Base-by-base conservation (phyloP, 2,113 vertebrate species). In the Epinephelus cyanopodus region DNA sequence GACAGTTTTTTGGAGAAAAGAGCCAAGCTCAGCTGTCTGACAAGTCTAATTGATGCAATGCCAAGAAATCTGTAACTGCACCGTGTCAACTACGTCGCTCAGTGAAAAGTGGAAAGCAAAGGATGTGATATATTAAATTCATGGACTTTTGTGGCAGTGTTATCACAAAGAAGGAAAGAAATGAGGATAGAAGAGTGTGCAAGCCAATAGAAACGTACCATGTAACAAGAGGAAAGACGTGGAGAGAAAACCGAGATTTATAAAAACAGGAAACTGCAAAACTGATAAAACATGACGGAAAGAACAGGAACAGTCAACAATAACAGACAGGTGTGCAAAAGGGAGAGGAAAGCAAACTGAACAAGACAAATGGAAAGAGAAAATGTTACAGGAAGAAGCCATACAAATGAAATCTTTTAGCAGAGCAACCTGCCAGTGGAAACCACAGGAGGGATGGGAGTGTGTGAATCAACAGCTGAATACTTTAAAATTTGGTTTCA, bases 31-130 rank as follows among this genome's bases (percentile, higher is more conserved):
- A 84, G 79, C 71, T 50, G 25, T 73, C 53, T 88, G 85, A 81
- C 87, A 79, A 73, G 54, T 72, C 66, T 87, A 91, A 90, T 81
- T 86, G 85, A 89, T 84, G 66, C 71, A 48, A 62, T 54, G 83
- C 74, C 72, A 74, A 54, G 57, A 68, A 76, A 82, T 65, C 75
- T 82, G 70, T 86, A 83, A 77, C 50, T 33, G 71, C 58, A 29
- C 79, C 2, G 6, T 54, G 66, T 70, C 80, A 74, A 67, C 64
- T 39, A 74, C 70, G 82, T 74, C 79, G 12, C 37, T 48, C 42
- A 8, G 61, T 62, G 58, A 52, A 73, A 72, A 80, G 27, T 62
- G 29, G 53, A 70, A 54, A 27, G 50, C n/a, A 29, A 50, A 1
- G 9, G 47, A 66, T 72, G 61, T 60, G 54, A 73, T 71, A 54